phyloP scores from a whole-genome alignment of 1,140 invertebrate genomes.

The Bemisia tabaci region DNA sequence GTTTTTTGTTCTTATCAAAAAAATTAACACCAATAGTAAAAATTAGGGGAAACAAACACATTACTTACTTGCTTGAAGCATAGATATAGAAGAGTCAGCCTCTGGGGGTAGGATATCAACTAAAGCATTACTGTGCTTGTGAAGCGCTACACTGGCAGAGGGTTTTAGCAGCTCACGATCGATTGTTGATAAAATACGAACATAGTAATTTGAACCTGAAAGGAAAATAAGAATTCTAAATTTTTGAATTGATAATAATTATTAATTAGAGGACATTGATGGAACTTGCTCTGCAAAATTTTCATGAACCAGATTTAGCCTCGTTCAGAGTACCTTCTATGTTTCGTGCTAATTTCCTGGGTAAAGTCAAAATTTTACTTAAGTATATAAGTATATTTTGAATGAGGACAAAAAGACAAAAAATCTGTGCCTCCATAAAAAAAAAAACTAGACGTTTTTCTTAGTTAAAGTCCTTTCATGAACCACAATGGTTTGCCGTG shows the following conservation, averaged over 20 bases:
- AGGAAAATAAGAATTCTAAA: slow-evolving; percentile 17
- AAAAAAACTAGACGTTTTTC: too few relatives aligned
- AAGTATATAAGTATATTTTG: too few relatives aligned
- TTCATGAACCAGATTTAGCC: neutral
- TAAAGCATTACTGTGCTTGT: slow-evolving; percentile 95
- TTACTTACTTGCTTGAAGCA: slow-evolving; percentile 70
- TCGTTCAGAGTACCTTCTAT: neutral
- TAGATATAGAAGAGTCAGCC: slow-evolving; percentile 94
- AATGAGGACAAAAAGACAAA: too few relatives aligned
- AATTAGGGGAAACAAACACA: neutral
- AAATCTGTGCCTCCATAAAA: too few relatives aligned
- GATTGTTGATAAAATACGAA: slow-evolving; percentile 89
- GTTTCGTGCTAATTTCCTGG: too few relatives aligned
- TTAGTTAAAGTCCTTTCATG: too few relatives aligned
- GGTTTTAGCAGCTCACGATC: slow-evolving; percentile 92
- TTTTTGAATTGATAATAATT: neutral
- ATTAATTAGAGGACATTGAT: neutral
- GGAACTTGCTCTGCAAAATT: neutral
- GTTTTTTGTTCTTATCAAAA: too few relatives aligned
- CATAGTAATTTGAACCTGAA: slow-evolving; percentile 89
- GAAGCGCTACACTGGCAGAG: slow-evolving; percentile 88
- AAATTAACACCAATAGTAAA: neutral
- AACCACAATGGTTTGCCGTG: too few relatives aligned
- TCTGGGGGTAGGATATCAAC: slow-evolving; percentile 95
- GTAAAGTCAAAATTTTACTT: too few relatives aligned